Evolutionary conservation across 1,140 invertebrate genomes (phyloP), one percentile per base, ranked within the genome.

Genomic region (Aphaenogaster floridana): DNA sequence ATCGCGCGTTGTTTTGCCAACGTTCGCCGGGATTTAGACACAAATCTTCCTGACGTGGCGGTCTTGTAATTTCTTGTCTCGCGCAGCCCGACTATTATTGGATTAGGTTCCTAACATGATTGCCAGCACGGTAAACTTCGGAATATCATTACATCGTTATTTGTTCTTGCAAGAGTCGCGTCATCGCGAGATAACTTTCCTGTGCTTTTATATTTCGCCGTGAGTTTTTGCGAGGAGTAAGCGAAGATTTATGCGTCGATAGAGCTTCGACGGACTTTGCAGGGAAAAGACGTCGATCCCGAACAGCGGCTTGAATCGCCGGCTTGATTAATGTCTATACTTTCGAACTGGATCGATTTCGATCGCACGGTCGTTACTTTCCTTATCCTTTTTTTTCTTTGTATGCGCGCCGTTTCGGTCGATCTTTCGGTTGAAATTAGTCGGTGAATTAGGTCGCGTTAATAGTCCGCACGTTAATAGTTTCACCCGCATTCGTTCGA

Each of bases 31-130:
- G 80, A 84, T 84, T 84, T 84, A 84, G 80, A 84, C 80, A 84
- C 80, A 84, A 84, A 84, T 84, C 80, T 84, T 84, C 80, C 80
- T 76, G 80, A 84, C 80, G 42, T 61, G 80, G 80, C 69, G 69
- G 54, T 57, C 71, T 84, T 84, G 80, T 84, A 84, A 84, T 84
- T 84, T 84, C 80, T 84, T 84, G 80, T 84, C 80, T 84, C 80
- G 69, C 69, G 42, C 52, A 21, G 69, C 54, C 15, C 80, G 69
- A 76, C 80, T 84, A 84, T 84, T 84, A 84, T 84, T 84, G 80
- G 80, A 84, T 84, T 84, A 84, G 69, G 54, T 84, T 74, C 54
- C 80, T 84, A 84, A 84, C 80, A 84, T 84, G 80, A 84, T 84
- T 84, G 80, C 80, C 64, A 39, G 80, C 69, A 59, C 57, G 57